These are phyloP conservation scores for Pomatorhinus ruficollis DNA, from an alignment of 2,113 vertebrate species.

Conservation along the genomic window DNA sequence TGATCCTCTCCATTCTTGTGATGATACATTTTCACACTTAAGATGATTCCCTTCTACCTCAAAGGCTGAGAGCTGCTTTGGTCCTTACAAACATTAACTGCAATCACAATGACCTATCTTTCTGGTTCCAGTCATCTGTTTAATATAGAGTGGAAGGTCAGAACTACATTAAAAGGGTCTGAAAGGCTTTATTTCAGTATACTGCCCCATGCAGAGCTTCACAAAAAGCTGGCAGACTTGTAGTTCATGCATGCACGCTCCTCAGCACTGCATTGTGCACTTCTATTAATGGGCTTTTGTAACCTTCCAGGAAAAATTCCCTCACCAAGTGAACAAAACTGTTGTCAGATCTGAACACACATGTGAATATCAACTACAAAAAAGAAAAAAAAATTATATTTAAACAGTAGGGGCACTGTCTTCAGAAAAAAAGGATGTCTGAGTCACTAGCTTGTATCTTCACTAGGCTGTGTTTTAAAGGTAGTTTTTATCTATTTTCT, in stretches of 20 bases:
- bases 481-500: not conserved
- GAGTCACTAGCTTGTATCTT: not conserved
- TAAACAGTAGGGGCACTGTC: slow-evolving; percentile 25
- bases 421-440: not conserved
- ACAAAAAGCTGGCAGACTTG: slow-evolving; percentile 69
- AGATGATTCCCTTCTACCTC: slow-evolving; percentile 66
- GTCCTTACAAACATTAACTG: slow-evolving; percentile 71
- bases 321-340: slow-evolving; percentile 61
- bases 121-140: slow-evolving; percentile 71
- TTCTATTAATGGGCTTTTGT: slow-evolving; percentile 66
- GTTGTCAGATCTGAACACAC: slow-evolving; percentile 46
- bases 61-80: slow-evolving; percentile 65
- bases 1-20: slow-evolving; percentile 67
- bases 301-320: slow-evolving; percentile 67
- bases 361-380: slow-evolving; percentile 58
- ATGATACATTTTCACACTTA: slow-evolving; percentile 71
- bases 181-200: slow-evolving; percentile 63
- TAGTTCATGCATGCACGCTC: slow-evolving; percentile 70
- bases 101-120: slow-evolving; percentile 67
- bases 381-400: not conserved
- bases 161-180: slow-evolving; percentile 58
- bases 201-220: slow-evolving; percentile 64
- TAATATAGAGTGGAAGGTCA: slow-evolving; percentile 69
- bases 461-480: not conserved
- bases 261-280: slow-evolving; percentile 54